phyloP scores from a whole-genome alignment of 1,140 invertebrate genomes.

The Mactra quadrangularis region DNA sequence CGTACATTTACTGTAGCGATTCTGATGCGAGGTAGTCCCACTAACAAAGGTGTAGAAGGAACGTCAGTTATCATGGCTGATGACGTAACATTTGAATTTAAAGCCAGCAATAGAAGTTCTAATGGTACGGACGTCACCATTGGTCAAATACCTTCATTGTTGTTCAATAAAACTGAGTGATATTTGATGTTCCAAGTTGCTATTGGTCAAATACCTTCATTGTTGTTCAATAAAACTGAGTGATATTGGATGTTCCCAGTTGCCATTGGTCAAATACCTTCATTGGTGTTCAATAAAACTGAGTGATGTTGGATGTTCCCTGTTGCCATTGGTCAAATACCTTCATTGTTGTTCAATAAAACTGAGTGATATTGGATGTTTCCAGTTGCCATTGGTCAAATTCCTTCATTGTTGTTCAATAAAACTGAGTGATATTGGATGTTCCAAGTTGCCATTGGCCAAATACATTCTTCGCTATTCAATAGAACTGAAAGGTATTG shows the following conservation, averaged over 20 bases:
- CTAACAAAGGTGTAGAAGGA: conserved; percentile 53
- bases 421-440: conserved; percentile 41
- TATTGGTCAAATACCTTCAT: conserved; percentile 44
- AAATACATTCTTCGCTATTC: conserved; percentile 46
- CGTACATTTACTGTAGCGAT: conserved; percentile 46
- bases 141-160: conserved; percentile 38
- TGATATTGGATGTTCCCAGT: conserved; percentile 25
- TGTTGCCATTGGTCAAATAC: conserved; percentile 54
- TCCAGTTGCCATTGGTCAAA: conserved; percentile 46
- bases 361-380: conserved; percentile 12
- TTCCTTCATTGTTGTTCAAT: conserved; percentile 42
- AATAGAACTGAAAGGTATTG: conserved; percentile 34
- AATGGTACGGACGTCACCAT: conserved; percentile 57
- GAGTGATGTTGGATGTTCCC: not conserved
- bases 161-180: conserved; percentile 53
- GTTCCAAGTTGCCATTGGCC: no score
- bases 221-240: conserved; percentile 50
- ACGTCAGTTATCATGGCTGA: conserved; percentile 5
- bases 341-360: conserved; percentile 46
- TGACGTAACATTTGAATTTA: conserved; percentile 51
- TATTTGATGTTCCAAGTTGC: conserved; percentile 23
- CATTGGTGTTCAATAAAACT: conserved; percentile 49
- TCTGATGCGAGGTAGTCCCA: conserved; percentile 43
- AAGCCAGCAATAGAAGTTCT: conserved; percentile 36
- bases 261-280: conserved; percentile 47